phyloP scores from a whole-genome alignment of 1,140 invertebrate species.

The Pseudomyrmex concolor region DNA sequence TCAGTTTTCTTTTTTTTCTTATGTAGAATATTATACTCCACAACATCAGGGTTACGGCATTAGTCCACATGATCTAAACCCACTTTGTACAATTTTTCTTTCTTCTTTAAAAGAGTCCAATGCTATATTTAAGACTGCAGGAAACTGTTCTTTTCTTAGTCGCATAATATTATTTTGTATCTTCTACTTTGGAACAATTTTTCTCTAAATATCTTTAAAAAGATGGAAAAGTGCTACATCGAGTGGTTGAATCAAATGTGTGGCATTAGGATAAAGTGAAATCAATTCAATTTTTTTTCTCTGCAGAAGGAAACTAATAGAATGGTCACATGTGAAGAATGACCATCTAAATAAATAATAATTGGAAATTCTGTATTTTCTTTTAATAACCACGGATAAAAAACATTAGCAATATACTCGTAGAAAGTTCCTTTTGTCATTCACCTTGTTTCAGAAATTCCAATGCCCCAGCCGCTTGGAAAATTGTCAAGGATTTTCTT shows the following conservation, averaged over 20 bases:
- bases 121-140: not conserved
- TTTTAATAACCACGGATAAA: conserved; percentile 73
- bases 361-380: conserved; percentile 73
- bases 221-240: conserved; percentile 77
- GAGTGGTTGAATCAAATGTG: conserved; percentile 76
- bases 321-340: conserved; percentile 76
- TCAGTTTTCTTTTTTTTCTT: conserved; percentile 2
- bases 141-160: not conserved
- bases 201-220: conserved; percentile 60
- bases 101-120: conserved; percentile 5
- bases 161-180: not conserved
- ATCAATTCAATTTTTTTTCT: conserved; percentile 74
- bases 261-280: conserved; percentile 77
- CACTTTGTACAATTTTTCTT: not conserved
- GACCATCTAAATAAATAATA: conserved; percentile 80
- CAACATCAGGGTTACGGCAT: conserved; percentile 16
- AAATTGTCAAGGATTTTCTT: conserved; percentile 59
- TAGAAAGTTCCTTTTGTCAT: conserved; percentile 81
- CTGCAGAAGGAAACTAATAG: conserved; percentile 75
- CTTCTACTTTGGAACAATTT: not conserved
- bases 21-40: not conserved
- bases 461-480: conserved; percentile 76
- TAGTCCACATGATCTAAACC: not conserved
- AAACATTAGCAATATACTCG: conserved; percentile 81
- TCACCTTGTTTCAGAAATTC: conserved; percentile 80